Conservation (phyloP, 2,797 vertebrate genomes). For the Dendrocincla tyrannina region DNA sequence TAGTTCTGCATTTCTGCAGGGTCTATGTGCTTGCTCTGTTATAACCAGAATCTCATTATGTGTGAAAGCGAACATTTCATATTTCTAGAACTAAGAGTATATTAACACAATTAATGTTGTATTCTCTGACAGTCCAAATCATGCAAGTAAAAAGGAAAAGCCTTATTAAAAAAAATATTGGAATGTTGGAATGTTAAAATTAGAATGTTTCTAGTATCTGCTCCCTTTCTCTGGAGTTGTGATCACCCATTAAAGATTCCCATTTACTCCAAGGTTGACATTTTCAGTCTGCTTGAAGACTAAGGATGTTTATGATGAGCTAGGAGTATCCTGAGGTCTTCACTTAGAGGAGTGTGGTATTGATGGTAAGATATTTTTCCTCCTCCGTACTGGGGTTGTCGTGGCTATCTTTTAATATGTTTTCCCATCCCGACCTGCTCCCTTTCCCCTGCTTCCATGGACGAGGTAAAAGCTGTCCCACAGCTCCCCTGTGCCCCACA, state of each 20-base stretch:
- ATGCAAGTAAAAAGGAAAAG: background rate
- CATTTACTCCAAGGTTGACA: background rate
- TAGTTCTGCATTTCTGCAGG: background rate
- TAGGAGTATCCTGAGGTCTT: background rate
- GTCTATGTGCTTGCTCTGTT: background rate
- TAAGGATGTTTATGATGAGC: background rate
- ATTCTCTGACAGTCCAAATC: background rate
- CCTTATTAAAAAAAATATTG: background rate
- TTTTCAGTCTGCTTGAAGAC: background rate
- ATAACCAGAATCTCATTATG: background rate
- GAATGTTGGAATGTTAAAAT: background rate
- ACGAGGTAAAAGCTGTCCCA: background rate
- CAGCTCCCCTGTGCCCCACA: accelerated
- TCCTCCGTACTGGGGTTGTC: background rate
- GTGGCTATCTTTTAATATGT: background rate
- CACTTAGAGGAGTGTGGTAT: background rate
- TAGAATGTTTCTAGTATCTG: background rate
- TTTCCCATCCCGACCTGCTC: background rate
- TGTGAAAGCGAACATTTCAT: background rate
- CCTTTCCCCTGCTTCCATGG: background rate
- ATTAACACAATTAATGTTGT: background rate
- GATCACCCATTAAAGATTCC: background rate
- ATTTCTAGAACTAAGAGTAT: background rate
- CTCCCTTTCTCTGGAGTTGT: background rate
- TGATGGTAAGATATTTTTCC: background rate